A percentile compares a stretch with the other conserved stretches of the same genome.
Conservation (phyloP, 37 sponge, comb jelly and placozoan species). For the Aphrocallistes beatrix region DNA sequence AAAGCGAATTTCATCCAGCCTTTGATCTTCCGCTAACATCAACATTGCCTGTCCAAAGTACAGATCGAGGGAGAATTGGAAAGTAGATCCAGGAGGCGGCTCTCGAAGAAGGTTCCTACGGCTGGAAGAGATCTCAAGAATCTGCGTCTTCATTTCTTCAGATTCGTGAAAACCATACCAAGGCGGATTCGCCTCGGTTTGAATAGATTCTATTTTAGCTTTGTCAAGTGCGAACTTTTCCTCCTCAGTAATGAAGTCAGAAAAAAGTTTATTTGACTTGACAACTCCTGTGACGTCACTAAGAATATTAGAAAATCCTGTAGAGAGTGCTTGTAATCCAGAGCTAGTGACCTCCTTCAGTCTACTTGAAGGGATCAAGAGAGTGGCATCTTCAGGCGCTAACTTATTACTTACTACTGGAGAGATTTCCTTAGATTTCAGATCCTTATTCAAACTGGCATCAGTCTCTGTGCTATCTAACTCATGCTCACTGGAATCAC, state of each 20-base stretch:
- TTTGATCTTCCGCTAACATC: constrained; percentile 62
- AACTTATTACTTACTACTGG: neutral
- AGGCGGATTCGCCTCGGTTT: constrained; percentile 44
- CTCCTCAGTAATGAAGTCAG: neutral
- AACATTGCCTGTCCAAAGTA: constrained; percentile 77
- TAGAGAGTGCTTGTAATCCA: neutral
- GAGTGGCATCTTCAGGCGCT: neutral
- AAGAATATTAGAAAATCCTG: neutral
- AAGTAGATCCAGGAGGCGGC: constrained; percentile 85
- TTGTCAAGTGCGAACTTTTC: neutral
- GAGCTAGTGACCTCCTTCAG: neutral
- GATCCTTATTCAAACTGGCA: neutral
- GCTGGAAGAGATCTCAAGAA: constrained; percentile 80
- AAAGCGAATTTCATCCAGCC: constrained; percentile 75
- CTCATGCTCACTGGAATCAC: constrained; percentile 10
- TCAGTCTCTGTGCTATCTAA: neutral
- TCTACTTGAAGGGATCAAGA: neutral
- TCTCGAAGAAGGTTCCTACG: constrained; percentile 80
- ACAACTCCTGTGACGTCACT: neutral
- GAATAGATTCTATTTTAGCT: neutral
- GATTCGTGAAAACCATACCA: constrained; percentile 98
- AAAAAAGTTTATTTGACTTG: constrained; percentile 21
- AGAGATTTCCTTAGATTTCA: neutral
- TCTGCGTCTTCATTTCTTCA: constrained; percentile 90
- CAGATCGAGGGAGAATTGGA: constrained; percentile 65